Evolutionary conservation across 2,888 invertebrate genomes (phyloP).

Genomic region (Drosophila paucipuncta): DNA sequence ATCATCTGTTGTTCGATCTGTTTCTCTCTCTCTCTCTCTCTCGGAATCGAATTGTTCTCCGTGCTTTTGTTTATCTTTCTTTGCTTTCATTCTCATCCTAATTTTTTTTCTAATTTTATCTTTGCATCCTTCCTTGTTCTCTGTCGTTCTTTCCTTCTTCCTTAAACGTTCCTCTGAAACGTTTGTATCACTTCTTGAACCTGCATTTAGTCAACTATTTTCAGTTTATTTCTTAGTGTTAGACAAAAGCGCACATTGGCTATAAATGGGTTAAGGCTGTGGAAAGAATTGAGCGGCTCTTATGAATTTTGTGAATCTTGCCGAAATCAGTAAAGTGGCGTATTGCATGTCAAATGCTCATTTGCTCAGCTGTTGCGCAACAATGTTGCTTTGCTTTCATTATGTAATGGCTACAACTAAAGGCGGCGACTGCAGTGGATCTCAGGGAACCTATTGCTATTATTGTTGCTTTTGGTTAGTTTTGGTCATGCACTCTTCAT

Average conservation of each 20-base stretch:
- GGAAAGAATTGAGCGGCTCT: conserved; percentile 11
- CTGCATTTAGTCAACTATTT: neutral
- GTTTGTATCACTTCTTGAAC: neutral
- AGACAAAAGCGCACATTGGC: neutral
- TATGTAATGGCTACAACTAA: conserved; percentile 42
- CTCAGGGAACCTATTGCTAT: conserved; percentile 7
- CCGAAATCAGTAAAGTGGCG: conserved; percentile 46
- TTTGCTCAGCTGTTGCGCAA: conserved; percentile 47
- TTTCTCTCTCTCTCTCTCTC: neutral
- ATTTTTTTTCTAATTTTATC: too few relatives aligned
- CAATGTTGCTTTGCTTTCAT: conserved; percentile 38
- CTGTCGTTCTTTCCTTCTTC: too few relatives aligned
- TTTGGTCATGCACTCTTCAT: conserved; percentile 47
- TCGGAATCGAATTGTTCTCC: neutral
- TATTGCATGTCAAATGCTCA: conserved; percentile 67
- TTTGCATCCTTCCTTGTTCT: neutral
- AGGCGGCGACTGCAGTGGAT: conserved; percentile 14
- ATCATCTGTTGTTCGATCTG: neutral
- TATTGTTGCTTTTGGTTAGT: conserved; percentile 11
- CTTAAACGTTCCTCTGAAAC: neutral
- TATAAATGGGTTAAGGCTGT: conserved; percentile 9
- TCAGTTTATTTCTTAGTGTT: neutral
- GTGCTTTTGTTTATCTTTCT: neutral
- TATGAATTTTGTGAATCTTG: conserved; percentile 17
- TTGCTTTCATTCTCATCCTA: neutral